Evolutionary conservation across 2,113 vertebrate genomes (phyloP), one percentile per base, ranked within the genome.

Genomic region (Calyptomena viridis): DNA sequence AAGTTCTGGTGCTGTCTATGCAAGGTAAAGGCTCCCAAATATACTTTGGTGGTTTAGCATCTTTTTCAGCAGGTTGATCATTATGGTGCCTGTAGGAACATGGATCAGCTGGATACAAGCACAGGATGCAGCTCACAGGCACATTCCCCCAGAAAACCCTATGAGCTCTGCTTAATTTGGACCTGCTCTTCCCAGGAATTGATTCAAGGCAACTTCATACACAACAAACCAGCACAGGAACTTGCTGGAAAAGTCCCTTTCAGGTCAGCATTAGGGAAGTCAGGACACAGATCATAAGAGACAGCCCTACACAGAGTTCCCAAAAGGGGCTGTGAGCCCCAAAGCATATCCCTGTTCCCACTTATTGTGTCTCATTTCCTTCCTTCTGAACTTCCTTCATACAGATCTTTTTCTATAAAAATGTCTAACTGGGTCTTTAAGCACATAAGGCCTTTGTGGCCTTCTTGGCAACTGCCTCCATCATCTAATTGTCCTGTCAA

Each of bases 381-480:
- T 62, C 52, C 17, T 40, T 72, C 44, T 0, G 0, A 73, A 40
- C 20, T 14, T 12, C 69, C 12, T n/a, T 1, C 23, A 14, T 2
- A 6, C 9, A 30, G 6, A 6, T 42, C 12, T 86, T 76, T 30
- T 28, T 33, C 46, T 24, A 33, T 24, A 14, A 44, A 75, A 87
- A 46, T 4, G 1, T 27, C 37, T 9, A 30, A 11, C 15, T 60
- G 27, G 5, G 6, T 42, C 56, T 50, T 27, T 18, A 52, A 52
- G 8, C 22, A 42, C 55, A 5, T 4, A 40, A 35, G 28, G 11
- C 8, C 17, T 83, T 39, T 5, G 14, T 55, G 44, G 11, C 23
- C 40, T 27, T 49, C 35, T 67, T 59, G 46, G 40, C 47, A 82
- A 4, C 35, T 18, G 47, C 5, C 28, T 27, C 39, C 59, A 53